phyloP scores from a whole-genome alignment of 2,113 vertebrate genomes.

The Podilymbus podiceps region DNA sequence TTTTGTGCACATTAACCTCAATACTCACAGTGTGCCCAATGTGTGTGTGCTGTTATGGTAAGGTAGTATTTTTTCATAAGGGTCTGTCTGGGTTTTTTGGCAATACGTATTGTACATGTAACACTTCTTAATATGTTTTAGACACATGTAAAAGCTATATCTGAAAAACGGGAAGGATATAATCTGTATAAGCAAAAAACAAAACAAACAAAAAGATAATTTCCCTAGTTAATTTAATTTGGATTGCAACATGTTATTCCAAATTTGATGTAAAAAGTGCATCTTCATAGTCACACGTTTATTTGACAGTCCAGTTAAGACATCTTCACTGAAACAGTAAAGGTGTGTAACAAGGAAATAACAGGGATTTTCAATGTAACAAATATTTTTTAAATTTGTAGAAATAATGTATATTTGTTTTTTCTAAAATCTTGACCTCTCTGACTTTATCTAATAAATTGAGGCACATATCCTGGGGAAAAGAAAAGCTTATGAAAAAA shows the following conservation, averaged over 20 bases:
- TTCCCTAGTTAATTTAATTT: neutral
- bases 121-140: neutral
- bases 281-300: neutral
- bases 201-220: too few species aligned
- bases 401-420: neutral
- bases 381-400: neutral
- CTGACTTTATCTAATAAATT: neutral
- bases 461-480: neutral
- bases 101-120: neutral
- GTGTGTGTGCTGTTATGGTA: neutral
- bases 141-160: neutral
- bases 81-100: neutral
- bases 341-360: neutral
- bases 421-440: neutral
- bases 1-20: neutral
- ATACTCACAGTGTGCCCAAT: fast-evolving
- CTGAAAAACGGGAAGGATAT: neutral
- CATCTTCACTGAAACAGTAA: neutral
- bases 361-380: neutral
- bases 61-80: neutral
- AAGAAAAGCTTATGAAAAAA: neutral
- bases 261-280: neutral
- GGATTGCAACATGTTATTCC: neutral
- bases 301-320: neutral
- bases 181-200: neutral